A percentile compares a stretch with the other conserved stretches of the same genome.
Evolutionary conservation across 2,888 invertebrate genomes (phyloP).

Genomic region (Chaitophorus viminalis): DNA sequence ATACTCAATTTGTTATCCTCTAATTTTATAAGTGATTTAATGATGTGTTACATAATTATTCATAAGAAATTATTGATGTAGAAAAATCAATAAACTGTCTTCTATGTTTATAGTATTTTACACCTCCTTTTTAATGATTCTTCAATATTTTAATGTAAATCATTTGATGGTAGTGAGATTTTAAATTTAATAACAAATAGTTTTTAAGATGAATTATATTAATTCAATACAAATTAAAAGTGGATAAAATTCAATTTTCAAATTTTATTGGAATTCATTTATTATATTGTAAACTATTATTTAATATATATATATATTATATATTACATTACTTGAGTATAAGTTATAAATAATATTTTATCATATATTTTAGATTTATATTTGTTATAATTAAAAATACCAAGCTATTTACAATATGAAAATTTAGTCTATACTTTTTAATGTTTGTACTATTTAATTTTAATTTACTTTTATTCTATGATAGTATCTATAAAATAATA

Average conservation of each 20-base stretch:
- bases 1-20: neutral
- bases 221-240: neutral
- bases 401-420: neutral
- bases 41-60: constrained; percentile 6
- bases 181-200: neutral
- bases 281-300: no score
- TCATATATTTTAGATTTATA: neutral
- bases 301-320: no score
- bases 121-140: constrained; percentile 8
- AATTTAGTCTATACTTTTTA: neutral
- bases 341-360: no score
- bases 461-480: neutral
- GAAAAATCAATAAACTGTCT: constrained; percentile 35
- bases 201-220: neutral
- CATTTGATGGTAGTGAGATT: neutral
- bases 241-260: neutral
- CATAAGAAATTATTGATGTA: constrained; percentile 9
- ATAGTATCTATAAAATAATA: no score
- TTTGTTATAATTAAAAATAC: neutral
- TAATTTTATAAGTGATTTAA: constrained; percentile 3
- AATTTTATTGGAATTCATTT: neutral
- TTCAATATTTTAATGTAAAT: constrained; percentile 1
- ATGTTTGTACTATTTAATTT: neutral
- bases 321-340: no score
- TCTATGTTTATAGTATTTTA: constrained; percentile 1